These are phyloP conservation scores for Neolamprologus devosi DNA, from an alignment of 2,113 vertebrate species.

Conservation along the genomic window DNA sequence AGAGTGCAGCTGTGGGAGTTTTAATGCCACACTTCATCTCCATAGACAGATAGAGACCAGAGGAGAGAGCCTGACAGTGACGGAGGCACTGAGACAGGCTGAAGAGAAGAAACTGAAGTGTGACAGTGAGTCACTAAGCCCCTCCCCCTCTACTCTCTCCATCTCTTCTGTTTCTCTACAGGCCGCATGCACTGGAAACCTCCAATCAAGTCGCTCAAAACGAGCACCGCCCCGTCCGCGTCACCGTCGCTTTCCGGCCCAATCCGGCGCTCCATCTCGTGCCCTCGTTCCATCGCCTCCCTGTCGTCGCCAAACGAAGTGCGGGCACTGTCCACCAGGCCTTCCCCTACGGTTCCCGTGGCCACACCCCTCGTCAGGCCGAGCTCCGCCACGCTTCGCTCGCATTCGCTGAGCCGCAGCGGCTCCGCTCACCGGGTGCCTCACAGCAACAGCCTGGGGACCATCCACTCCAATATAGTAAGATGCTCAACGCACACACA, in stretches of 20 bases:
- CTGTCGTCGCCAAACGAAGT: constrained; percentile 75
- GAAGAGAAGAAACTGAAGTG: not conserved
- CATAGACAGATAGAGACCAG: constrained; percentile 11
- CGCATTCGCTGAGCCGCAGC: constrained; percentile 87
- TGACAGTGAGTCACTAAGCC: not conserved
- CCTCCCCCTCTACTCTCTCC: not conserved
- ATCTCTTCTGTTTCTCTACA: constrained; percentile 33
- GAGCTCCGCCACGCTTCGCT: constrained; percentile 74
- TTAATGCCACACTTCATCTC: constrained; percentile 45
- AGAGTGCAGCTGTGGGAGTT: constrained; percentile 2
- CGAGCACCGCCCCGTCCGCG: constrained; percentile 65
- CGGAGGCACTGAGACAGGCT: not conserved
- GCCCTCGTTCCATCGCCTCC: constrained; percentile 89
- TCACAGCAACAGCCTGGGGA: constrained; percentile 73
- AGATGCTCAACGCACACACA: constrained; percentile 46
- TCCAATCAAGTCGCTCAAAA: constrained; percentile 65
- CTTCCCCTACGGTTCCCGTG: constrained; percentile 66
- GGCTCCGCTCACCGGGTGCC: constrained; percentile 74
- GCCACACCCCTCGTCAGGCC: constrained; percentile 70
- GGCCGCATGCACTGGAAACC: constrained; percentile 75
- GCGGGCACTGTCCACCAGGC: constrained; percentile 72
- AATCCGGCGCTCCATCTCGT: constrained; percentile 92
- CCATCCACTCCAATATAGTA: constrained; percentile 77
- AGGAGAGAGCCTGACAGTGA: constrained; percentile 13
- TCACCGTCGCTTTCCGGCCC: constrained; percentile 70